Evolutionary conservation across 2,888 invertebrate genomes (phyloP).

Genomic region (Andrena dorsata): DNA sequence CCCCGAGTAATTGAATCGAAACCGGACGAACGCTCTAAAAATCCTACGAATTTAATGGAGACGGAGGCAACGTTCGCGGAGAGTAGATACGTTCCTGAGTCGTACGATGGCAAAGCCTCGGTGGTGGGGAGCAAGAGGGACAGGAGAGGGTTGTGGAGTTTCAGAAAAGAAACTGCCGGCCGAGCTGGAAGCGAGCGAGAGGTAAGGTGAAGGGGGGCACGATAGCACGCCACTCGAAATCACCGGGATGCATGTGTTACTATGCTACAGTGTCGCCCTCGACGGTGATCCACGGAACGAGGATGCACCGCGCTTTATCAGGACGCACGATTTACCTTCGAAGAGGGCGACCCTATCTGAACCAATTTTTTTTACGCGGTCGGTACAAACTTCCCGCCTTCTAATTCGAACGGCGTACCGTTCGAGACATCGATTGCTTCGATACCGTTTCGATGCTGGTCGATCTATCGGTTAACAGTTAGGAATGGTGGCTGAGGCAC

Average conservation of each 20-base stretch:
- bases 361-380: constrained; percentile 10
- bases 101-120: constrained; percentile 66
- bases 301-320: constrained; percentile 14
- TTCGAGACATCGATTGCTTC: constrained; percentile 13
- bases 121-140: constrained; percentile 69
- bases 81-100: constrained; percentile 68
- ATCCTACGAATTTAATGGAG: constrained; percentile 12
- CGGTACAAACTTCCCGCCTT: constrained; percentile 7
- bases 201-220: constrained; percentile 85
- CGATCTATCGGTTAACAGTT: neutral
- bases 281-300: constrained; percentile 50
- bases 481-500: neutral
- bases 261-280: constrained; percentile 82
- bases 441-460: neutral
- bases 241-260: constrained; percentile 79
- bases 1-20: neutral
- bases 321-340: neutral
- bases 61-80: neutral
- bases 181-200: constrained; percentile 71
- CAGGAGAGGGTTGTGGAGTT: constrained; percentile 72
- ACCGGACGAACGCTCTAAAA: constrained; percentile 5
- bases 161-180: constrained; percentile 77
- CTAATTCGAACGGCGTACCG: neutral
- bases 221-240: constrained; percentile 84
- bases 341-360: constrained; percentile 18